These are phyloP conservation scores for Serrognathus titanus DNA, from an alignment of 2,888 invertebrate species.

Conservation along the genomic window DNA sequence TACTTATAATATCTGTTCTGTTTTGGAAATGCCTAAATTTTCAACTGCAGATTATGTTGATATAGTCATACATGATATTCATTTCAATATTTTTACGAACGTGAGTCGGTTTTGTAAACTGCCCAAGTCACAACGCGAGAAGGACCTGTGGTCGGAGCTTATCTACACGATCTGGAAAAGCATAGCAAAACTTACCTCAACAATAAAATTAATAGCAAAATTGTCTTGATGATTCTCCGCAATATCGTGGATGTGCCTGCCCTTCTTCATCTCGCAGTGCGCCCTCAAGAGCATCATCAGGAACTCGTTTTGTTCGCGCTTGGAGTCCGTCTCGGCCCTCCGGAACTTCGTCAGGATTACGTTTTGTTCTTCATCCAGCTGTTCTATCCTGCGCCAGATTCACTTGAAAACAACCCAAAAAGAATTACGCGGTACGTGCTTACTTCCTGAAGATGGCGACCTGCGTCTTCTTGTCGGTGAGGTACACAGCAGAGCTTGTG, in stretches of 20 bases:
- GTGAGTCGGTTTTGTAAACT: too few relatives aligned
- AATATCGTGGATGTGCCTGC: constrained; percentile 83
- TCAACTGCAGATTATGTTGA: too few relatives aligned
- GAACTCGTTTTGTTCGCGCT: constrained; percentile 84
- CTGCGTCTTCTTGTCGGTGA: constrained; percentile 76
- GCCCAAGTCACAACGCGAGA: too few relatives aligned
- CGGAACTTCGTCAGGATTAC: constrained; percentile 80
- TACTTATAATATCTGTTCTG: too few relatives aligned
- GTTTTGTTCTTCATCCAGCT: constrained; percentile 77
- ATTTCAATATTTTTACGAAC: too few relatives aligned
- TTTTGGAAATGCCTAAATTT: too few relatives aligned
- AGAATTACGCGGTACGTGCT: not conserved
- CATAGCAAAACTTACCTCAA: too few relatives aligned
- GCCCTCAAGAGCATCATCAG: constrained; percentile 86
- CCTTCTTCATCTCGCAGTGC: constrained; percentile 86
- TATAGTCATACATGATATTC: too few relatives aligned
- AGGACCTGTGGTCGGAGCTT: too few relatives aligned
- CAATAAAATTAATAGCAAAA: too few relatives aligned
- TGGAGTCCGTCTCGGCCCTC: constrained; percentile 71
- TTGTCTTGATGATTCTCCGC: constrained; percentile 84
- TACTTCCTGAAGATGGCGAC: constrained; percentile 65
- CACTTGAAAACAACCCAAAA: not conserved
- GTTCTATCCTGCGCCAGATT: constrained; percentile 59
- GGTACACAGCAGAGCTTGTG: constrained; percentile 79
- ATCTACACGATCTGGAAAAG: too few relatives aligned